phyloP scores from a whole-genome alignment of 2,113 vertebrate species.

The Phainopepla nitens region DNA sequence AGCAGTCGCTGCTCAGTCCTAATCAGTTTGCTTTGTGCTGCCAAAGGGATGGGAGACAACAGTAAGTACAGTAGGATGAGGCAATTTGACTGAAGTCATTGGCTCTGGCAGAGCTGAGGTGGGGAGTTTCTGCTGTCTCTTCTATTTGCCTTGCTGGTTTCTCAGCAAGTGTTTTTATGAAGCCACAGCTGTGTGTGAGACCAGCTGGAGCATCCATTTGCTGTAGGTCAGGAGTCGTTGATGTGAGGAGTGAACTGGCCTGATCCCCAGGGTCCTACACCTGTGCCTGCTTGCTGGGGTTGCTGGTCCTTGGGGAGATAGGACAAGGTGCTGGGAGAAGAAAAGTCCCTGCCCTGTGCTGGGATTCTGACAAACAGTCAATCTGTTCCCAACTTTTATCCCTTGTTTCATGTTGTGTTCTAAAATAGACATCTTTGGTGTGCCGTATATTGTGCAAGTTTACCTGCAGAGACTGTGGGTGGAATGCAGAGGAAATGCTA shows the following conservation, averaged over 20 bases:
- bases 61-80: neutral
- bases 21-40: neutral
- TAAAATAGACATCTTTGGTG: neutral
- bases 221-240: neutral
- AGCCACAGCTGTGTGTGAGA: neutral
- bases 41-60: neutral
- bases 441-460: fast-evolving
- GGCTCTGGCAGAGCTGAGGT: neutral
- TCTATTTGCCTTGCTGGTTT: neutral
- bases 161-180: neutral
- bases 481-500: neutral
- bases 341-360: neutral
- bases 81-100: neutral
- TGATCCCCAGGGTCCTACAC: neutral
- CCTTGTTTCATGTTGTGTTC: neutral
- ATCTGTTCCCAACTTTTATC: neutral
- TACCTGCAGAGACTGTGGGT: neutral
- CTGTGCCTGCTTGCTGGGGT: neutral
- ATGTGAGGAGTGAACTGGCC: neutral
- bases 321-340: neutral
- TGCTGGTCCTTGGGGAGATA: neutral
- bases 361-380: neutral
- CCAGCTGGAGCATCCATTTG: neutral
- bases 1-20: neutral
- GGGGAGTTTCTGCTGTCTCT: neutral